Evolutionary conservation across 2,113 vertebrate species (phyloP), one percentile per base, ranked within the genome.

Genomic region (Brachyhypopomus gauderio): DNA sequence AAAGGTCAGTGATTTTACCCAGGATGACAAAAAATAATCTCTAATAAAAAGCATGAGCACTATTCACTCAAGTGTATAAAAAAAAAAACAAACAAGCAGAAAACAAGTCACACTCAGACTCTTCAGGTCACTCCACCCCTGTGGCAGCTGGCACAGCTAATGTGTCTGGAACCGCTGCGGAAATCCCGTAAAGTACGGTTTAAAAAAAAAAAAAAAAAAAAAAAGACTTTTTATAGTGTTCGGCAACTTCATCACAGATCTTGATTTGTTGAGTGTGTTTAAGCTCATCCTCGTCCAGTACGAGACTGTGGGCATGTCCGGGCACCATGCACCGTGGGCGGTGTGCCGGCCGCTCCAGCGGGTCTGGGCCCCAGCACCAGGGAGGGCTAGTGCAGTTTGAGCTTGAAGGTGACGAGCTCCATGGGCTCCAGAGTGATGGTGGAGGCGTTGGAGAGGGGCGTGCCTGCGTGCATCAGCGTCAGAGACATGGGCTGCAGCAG

Each of bases 351-450:
- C 87, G 52, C 20, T 19, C 56, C 7, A 34, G 79, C 64, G 74
- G 78, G 73, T 60, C 73, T 62, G 36, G 78, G 67, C 67, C 59
- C 77, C 74, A 79, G n/a, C 81, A 69, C 5, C 55, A 36, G 45
- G 20, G 3, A 74, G 45, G 79, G 17, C 92, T 97, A 99, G 88
- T 92, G 94, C 81, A 98, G 89, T 84, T 94, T 96, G 86, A 99
- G 83, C 88, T 96, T 97, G 84, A 95, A 99, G 38, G 96, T 90
- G 38, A 96, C 92, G 0, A 99, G 93, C 90, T 99, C 98, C 98
- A 99, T 99, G 84, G 97, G 96, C 67, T 96, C 95, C 88, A 99
- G 73, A 75, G 14, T 93, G 88, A 99, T 19, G 23, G 89, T 89
- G 91, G 94, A 94, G 90, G 94, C 95, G 86, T 94, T 94, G 89